These are phyloP conservation scores for Indicator maculatus DNA, from an alignment of 2,113 vertebrate species.

Conservation along the genomic window DNA sequence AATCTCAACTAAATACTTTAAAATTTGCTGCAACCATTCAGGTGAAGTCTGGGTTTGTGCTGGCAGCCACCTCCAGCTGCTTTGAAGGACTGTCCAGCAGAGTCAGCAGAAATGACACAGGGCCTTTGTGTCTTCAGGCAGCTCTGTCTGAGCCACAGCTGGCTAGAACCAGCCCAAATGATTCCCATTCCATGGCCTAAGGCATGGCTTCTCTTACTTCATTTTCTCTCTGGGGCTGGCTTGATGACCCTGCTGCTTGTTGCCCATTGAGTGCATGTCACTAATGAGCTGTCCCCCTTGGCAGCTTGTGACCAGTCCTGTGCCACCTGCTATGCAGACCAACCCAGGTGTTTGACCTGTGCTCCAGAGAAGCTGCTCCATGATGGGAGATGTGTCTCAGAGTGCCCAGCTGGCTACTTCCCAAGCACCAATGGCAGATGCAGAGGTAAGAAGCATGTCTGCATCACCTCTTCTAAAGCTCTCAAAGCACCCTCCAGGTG, in stretches of 20 bases:
- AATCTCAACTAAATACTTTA: background rate
- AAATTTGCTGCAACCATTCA: background rate
- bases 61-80: background rate
- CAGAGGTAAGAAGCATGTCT: conserved; percentile 74
- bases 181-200: too few relatives aligned
- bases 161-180: background rate
- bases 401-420: conserved; percentile 83
- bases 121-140: too few relatives aligned
- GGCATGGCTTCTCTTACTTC: background rate
- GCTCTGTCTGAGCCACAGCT: background rate
- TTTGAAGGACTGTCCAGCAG: background rate
- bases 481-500: background rate
- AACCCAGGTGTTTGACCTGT: conserved; percentile 82
- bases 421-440: conserved; percentile 75
- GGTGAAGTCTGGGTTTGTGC: background rate
- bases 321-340: conserved; percentile 82
- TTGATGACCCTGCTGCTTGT: background rate
- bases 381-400: conserved; percentile 80
- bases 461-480: background rate
- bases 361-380: conserved; percentile 74
- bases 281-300: background rate
- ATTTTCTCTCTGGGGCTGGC: background rate
- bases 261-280: background rate
- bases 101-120: background rate
- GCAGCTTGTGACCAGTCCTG: conserved; percentile 88